Evolutionary conservation across 2,797 vertebrate genomes (phyloP).

Genomic region (Gambusia yucatana): DNA sequence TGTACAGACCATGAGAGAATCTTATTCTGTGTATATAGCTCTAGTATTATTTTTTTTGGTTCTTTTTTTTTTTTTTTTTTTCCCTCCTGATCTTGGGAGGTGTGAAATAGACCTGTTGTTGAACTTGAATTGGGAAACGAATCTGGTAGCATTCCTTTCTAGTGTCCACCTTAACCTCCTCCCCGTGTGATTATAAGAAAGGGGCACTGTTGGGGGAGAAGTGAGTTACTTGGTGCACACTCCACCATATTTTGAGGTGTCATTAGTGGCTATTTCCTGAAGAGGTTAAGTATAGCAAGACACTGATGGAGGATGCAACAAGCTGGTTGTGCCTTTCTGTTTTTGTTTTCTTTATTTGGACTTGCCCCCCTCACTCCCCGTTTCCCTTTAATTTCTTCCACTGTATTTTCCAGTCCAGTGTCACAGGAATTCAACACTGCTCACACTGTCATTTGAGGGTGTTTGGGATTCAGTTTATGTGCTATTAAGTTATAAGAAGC

Average conservation of each 20-base stretch:
- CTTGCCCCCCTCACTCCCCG: constrained; percentile 8
- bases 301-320: constrained; percentile 59
- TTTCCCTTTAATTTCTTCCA: constrained; percentile 10
- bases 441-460: constrained; percentile 75
- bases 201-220: constrained; percentile 45
- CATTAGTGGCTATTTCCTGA: constrained; percentile 49
- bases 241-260: constrained; percentile 40
- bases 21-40: constrained; percentile 81
- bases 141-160: constrained; percentile 67
- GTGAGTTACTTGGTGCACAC: constrained; percentile 36
- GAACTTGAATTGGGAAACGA: constrained; percentile 48
- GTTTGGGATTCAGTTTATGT: constrained; percentile 80
- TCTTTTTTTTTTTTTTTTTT: constrained; percentile 13
- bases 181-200: constrained; percentile 39
- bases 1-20: constrained; percentile 81
- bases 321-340: constrained; percentile 81
- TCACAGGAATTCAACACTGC: constrained; percentile 70
- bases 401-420: constrained; percentile 61
- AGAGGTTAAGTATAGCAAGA: constrained; percentile 59
- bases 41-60: too few species aligned
- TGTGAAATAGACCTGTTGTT: constrained; percentile 42
- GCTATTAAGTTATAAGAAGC: constrained; percentile 83
- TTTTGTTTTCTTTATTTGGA: neutral
- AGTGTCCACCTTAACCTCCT: constrained; percentile 37
- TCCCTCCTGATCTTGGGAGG: constrained; percentile 51